Evolutionary conservation across 2,888 invertebrate genomes (phyloP).

Genomic region (Anoncus sp.): DNA sequence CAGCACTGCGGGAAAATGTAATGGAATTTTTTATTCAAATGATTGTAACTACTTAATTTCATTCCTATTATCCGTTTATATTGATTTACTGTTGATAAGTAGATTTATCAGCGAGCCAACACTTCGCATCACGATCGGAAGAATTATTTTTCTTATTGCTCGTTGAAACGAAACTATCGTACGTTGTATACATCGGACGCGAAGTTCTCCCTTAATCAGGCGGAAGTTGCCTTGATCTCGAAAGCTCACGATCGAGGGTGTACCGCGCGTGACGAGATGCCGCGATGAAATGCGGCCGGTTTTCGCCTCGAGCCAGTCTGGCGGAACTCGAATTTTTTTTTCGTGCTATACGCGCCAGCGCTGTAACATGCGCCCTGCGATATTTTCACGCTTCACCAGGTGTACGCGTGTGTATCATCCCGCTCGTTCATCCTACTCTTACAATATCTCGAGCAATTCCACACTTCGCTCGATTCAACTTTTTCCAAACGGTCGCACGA

Average conservation of each 20-base stretch:
- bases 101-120: neutral
- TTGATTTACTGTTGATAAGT: neutral
- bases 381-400: conserved; percentile 6
- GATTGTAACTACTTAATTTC: neutral
- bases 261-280: conserved; percentile 65
- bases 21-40: neutral
- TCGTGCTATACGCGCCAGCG: conserved; percentile 58
- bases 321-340: conserved; percentile 43
- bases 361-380: conserved; percentile 65
- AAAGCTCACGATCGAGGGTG: conserved; percentile 43
- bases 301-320: conserved; percentile 65
- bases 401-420: conserved; percentile 10
- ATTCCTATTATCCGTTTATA: neutral
- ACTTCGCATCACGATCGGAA: neutral
- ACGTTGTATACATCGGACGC: neutral
- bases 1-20: neutral
- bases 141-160: conserved; percentile 3
- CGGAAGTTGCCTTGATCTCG: conserved; percentile 12
- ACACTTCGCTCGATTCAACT: conserved; percentile 13
- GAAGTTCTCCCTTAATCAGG: neutral
- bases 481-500: neutral
- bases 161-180: neutral
- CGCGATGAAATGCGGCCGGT: conserved; percentile 70
- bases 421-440: neutral
- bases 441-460: conserved; percentile 8